phyloP scores from a whole-genome alignment of 2,797 vertebrate genomes.

The Falco naumanni region DNA sequence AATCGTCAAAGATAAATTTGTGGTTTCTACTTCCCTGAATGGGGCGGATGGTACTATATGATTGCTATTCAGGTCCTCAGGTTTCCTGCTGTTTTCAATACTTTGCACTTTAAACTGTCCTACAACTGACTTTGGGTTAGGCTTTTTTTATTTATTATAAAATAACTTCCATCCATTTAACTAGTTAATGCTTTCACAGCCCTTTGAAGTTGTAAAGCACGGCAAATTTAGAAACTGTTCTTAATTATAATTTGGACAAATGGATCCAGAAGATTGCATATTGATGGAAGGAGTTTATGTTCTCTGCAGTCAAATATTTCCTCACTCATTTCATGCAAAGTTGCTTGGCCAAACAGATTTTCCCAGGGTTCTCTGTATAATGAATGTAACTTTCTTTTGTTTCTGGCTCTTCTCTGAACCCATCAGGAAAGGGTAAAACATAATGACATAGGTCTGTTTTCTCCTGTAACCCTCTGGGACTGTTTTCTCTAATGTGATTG shows the following conservation, averaged over 20 bases:
- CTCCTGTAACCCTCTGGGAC: slow-evolving; percentile 27
- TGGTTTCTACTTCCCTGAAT: slow-evolving; percentile 51
- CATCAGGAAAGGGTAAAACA: slow-evolving; percentile 46
- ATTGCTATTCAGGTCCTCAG: slow-evolving; percentile 31
- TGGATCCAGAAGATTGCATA: slow-evolving; percentile 69
- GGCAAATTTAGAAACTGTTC: slow-evolving; percentile 41
- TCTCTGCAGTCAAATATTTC: slow-evolving; percentile 64
- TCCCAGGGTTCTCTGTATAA: slow-evolving; percentile 54
- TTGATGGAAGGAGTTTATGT: slow-evolving; percentile 63
- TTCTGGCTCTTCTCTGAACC: slow-evolving; percentile 41
- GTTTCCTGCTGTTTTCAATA: slow-evolving; percentile 66
- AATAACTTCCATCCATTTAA: slow-evolving; percentile 45
- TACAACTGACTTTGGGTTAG: slow-evolving; percentile 10
- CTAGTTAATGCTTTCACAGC: slow-evolving; percentile 24
- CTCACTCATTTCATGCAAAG: slow-evolving; percentile 52
- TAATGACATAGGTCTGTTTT: slow-evolving; percentile 36
- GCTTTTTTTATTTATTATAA: slow-evolving; percentile 3
- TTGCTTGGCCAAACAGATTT: slow-evolving; percentile 58
- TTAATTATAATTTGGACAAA: slow-evolving; percentile 66
- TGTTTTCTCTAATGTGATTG: slow-evolving; percentile 46
- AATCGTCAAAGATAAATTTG: slow-evolving; percentile 61
- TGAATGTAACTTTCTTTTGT: slow-evolving; percentile 46
- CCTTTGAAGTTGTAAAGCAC: slow-evolving; percentile 32
- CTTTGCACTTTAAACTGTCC: slow-evolving; percentile 49
- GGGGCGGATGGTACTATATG: slow-evolving; percentile 10